Conservation (phyloP, 2,797 vertebrate species). For the Sebastes hubbsi region DNA sequence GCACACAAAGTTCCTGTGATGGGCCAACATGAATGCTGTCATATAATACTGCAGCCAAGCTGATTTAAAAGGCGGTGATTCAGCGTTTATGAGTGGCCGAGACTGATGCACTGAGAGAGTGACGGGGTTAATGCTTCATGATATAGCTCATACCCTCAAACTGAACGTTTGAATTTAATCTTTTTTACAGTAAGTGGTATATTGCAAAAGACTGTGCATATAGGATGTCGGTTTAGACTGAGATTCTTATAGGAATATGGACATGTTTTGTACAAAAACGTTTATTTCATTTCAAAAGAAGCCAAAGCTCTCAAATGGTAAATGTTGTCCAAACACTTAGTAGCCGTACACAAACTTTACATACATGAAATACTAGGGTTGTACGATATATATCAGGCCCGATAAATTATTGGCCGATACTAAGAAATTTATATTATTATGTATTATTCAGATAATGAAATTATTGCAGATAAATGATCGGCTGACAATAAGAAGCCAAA, state of each 20-base stretch:
- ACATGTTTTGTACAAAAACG: not conserved
- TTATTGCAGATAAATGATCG: no score
- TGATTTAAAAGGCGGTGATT: constrained; percentile 1
- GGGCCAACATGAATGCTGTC: not conserved
- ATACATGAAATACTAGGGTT: no score
- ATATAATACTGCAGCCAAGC: not conserved
- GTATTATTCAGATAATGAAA: fast-evolving
- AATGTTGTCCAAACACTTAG: not conserved
- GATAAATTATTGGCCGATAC: fast-evolving
- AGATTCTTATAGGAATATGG: not conserved
- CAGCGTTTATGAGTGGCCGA: not conserved
- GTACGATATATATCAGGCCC: no score
- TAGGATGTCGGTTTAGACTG: not conserved
- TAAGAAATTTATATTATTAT: no score
- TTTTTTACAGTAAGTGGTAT: not conserved
- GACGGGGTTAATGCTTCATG: not conserved
- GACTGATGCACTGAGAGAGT: not conserved
- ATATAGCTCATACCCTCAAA: not conserved
- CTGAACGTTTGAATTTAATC: not conserved
- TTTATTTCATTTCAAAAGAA: not conserved
- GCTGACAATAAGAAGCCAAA: no score
- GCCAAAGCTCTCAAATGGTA: not conserved
- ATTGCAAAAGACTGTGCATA: not conserved
- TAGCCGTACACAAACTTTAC: not conserved
- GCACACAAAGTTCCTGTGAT: not conserved